Conservation (phyloP, 2,888 invertebrate genomes). For the Fragum fragum region DNA sequence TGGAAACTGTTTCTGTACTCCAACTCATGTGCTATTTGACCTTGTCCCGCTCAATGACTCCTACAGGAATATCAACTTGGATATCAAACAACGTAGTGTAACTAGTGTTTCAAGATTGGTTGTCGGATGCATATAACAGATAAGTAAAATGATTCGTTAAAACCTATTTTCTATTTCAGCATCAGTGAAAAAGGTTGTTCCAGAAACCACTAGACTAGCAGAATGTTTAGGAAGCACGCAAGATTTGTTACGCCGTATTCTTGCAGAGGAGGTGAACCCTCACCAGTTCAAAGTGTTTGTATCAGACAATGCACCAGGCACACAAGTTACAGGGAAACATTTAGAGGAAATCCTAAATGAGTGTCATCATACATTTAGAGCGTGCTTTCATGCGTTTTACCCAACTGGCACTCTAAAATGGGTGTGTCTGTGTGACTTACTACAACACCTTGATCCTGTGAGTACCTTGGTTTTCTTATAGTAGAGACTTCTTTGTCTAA, state of each 20-base stretch:
- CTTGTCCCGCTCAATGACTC: too few species aligned
- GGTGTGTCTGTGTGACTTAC: slow-evolving; percentile 94
- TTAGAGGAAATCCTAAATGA: slow-evolving; percentile 92
- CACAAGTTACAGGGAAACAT: slow-evolving; percentile 72
- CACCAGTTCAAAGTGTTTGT: slow-evolving; percentile 71
- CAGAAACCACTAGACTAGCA: slow-evolving; percentile 93
- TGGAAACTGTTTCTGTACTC: too few species aligned
- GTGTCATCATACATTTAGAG: slow-evolving; percentile 95
- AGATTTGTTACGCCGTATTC: slow-evolving; percentile 93
- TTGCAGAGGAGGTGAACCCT: slow-evolving; percentile 90
- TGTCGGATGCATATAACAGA: too few species aligned
- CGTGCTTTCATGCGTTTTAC: slow-evolving; percentile 98
- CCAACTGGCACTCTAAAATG: slow-evolving; percentile 97
- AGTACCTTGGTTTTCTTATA: too few species aligned
- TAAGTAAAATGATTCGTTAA: too few species aligned
- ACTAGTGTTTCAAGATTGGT: too few species aligned
- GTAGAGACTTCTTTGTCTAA: too few species aligned
- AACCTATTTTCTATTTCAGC: slow-evolving; percentile 7
- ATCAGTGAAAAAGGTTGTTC: slow-evolving; percentile 73
- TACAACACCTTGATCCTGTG: slow-evolving; percentile 83
- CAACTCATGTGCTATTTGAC: too few species aligned
- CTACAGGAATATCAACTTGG: too few species aligned
- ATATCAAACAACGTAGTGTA: too few species aligned
- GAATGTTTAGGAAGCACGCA: slow-evolving; percentile 95
- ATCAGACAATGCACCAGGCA: slow-evolving; percentile 70